A percentile compares a stretch with the other conserved stretches of the same genome.
These are phyloP conservation scores for Anthoptus insignis DNA, from an alignment of 2,888 invertebrate species.

Conservation along the genomic window DNA sequence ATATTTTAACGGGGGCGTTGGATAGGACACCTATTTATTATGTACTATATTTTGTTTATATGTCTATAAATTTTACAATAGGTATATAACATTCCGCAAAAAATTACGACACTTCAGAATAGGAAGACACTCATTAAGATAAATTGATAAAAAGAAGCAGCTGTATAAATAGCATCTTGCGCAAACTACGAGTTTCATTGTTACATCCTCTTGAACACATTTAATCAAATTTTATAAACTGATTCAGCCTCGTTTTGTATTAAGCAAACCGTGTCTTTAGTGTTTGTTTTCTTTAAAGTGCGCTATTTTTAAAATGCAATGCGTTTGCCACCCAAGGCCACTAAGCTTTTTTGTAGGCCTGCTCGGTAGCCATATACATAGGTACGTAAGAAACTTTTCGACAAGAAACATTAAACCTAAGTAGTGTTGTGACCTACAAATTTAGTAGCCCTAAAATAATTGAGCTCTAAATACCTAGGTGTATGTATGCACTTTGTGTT, in stretches of 20 bases:
- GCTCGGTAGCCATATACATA: no score
- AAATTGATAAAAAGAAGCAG: constrained; percentile 1
- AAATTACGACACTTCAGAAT: background rate
- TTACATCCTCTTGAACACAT: constrained; percentile 10
- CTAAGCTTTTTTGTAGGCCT: no score
- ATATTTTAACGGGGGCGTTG: no score
- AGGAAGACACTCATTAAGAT: constrained; percentile 6
- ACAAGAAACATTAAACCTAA: no score
- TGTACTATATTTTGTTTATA: background rate
- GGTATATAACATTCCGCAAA: constrained; percentile 2
- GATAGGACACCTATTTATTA: no score
- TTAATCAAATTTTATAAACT: constrained; percentile 7
- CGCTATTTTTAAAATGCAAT: background rate
- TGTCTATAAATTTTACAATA: no score
- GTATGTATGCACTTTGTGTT: no score
- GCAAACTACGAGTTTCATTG: background rate
- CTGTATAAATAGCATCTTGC: constrained; percentile 12
- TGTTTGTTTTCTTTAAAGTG: background rate
- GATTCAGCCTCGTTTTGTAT: background rate
- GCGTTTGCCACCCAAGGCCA: no score
- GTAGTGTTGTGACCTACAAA: no score
- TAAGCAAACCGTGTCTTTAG: background rate
- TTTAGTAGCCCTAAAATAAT: no score
- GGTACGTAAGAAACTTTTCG: no score
- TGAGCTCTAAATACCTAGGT: no score